Base-by-base conservation (phyloP, 2,888 invertebrate genomes). In the Brachypalpus laphriformis region DNA sequence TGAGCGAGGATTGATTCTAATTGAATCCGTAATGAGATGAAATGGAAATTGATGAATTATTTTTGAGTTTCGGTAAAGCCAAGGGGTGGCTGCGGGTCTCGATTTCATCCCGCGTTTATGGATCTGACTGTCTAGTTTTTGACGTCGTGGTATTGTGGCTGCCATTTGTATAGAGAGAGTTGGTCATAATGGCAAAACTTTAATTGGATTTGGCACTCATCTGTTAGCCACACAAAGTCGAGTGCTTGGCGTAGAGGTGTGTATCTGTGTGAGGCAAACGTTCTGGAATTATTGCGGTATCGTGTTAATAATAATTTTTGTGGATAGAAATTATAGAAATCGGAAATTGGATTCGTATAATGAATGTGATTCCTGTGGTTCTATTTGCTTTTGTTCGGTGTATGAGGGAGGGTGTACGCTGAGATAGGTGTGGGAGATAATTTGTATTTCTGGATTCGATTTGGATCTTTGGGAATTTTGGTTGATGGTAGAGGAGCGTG, bases 1-100 rank as follows among this genome's bases (percentile, higher is more conserved):
- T 83, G 74, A 70, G 65, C 56, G 74, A 75, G 70, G 57, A 83
- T 83, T 83, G 83, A 78, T 83, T 74, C 78, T 83, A 83, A 83
- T 83, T 83, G 83, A 83, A 78, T 83, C 83, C 70, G 61, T 83
- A 83, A 78, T 78, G 83, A 83, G 78, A 83, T 78, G 83, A 83
- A 83, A 78, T 83, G 83, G 78, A 78, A 74, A 83, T 83, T 78
- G 83, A 82, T 77, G 77, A 82, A 82, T 82, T 77, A 82, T 82
- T 82, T 82, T 77, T 72, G 77, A 72, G 37, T 72, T 76, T 56
- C 45, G 1, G 8, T 1, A 28, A 0, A n/a, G 9, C 34, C 18
- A 4, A 14, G 9, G 20, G 11, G 14, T 51, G 47, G 47, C 3
- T 6, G 47, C 7, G n/a, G 16, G 28, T 20, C 51, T 37, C 8